Conservation (phyloP, 2,888 invertebrate genomes). For the Dasypogon diadema region DNA sequence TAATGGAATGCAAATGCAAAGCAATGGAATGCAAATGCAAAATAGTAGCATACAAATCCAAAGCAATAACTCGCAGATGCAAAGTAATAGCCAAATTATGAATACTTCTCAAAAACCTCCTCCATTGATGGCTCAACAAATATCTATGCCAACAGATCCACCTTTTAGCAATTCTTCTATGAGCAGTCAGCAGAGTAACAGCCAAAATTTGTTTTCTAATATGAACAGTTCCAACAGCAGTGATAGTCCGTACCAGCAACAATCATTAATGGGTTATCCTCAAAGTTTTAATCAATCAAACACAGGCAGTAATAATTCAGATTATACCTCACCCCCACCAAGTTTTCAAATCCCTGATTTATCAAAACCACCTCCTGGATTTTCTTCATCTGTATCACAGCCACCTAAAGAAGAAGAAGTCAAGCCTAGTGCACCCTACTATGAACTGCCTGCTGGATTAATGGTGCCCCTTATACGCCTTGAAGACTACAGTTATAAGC, state of each 20-base stretch:
- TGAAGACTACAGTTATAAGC: constrained; percentile 90
- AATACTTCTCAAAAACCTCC: constrained; percentile 56
- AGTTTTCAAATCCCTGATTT: constrained; percentile 80
- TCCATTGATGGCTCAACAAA: constrained; percentile 68
- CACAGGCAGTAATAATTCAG: constrained; percentile 64
- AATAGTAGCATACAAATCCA: constrained; percentile 25
- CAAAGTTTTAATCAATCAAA: constrained; percentile 51
- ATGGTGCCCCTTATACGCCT: constrained; percentile 97
- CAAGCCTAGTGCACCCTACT: constrained; percentile 94
- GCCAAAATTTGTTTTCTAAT: constrained; percentile 56
- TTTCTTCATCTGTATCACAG: constrained; percentile 65
- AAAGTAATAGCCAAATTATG: constrained; percentile 38
- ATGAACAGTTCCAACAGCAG: constrained; percentile 60
- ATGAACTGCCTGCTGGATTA: constrained; percentile 95
- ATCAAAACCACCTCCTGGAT: constrained; percentile 89
- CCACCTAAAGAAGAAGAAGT: constrained; percentile 75
- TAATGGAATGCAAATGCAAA: constrained; percentile 47
- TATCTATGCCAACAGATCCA: constrained; percentile 63
- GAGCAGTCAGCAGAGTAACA: constrained; percentile 56
- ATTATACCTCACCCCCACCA: constrained; percentile 70
- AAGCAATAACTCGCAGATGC: constrained; percentile 48
- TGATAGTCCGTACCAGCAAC: constrained; percentile 31
- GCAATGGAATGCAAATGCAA: constrained; percentile 45
- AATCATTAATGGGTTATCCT: constrained; percentile 10
- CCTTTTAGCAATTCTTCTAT: constrained; percentile 11